Evolutionary conservation across 2,888 invertebrate genomes (phyloP).

Genomic region (Lottia gigantea): DNA sequence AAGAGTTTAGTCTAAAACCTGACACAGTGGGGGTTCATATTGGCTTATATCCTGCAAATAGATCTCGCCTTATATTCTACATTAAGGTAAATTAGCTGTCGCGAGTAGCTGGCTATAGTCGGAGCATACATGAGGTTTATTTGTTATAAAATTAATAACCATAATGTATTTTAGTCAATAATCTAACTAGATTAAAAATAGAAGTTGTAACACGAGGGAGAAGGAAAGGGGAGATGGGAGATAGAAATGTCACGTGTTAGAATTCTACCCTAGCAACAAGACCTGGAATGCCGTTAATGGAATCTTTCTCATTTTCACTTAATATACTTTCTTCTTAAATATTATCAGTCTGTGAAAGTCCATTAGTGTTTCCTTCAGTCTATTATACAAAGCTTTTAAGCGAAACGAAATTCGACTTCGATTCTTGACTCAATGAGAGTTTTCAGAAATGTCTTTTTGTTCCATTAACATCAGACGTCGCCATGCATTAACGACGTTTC

Average conservation of each 20-base stretch:
- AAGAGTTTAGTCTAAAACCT: not conserved
- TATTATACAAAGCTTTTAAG: slow-evolving; percentile 6
- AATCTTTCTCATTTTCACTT: too few species aligned
- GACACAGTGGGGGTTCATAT: not conserved
- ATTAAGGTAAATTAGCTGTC: slow-evolving; percentile 1
- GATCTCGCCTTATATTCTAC: not conserved
- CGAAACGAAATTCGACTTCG: slow-evolving; percentile 2
- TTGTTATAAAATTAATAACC: too few species aligned
- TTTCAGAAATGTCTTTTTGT: not conserved
- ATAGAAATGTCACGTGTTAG: too few species aligned
- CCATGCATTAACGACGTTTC: not conserved
- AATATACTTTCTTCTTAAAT: not conserved
- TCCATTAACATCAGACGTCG: not conserved
- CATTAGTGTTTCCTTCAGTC: not conserved
- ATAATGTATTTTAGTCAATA: too few species aligned
- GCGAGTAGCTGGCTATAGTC: too few species aligned
- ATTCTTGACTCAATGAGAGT: not conserved
- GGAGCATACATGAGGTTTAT: too few species aligned
- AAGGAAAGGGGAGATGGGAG: too few species aligned
- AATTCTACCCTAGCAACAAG: too few species aligned
- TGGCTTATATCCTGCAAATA: not conserved
- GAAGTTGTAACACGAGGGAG: too few species aligned
- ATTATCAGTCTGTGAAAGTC: slow-evolving; percentile 7
- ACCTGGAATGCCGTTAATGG: too few species aligned
- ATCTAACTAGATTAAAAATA: too few species aligned